These are phyloP conservation scores for Danio aesculapii DNA, from an alignment of 2,797 vertebrate species.

Conservation along the genomic window DNA sequence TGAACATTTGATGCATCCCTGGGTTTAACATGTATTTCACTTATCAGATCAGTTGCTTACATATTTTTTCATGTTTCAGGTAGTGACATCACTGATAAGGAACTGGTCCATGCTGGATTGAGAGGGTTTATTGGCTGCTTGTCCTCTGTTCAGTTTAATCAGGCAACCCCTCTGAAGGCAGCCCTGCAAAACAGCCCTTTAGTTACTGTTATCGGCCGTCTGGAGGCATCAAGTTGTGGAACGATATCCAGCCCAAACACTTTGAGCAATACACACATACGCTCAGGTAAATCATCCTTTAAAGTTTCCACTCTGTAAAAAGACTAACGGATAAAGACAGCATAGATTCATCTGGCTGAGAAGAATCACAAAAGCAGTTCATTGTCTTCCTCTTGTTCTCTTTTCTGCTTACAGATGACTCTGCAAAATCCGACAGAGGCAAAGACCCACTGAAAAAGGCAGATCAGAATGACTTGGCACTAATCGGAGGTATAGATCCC, in stretches of 20 bases:
- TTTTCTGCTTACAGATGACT: constrained; percentile 69
- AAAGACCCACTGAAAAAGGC: constrained; percentile 83
- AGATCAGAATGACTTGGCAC: constrained; percentile 86
- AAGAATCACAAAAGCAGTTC: not conserved
- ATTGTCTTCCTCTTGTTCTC: constrained; percentile 45
- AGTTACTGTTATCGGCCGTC: constrained; percentile 82
- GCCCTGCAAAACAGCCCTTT: constrained; percentile 89
- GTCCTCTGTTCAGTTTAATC: constrained; percentile 94
- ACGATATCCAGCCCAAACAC: constrained; percentile 76
- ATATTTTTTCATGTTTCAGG: constrained; percentile 71
- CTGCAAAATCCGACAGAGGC: constrained; percentile 74
- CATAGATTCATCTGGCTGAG: not conserved
- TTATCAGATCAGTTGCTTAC: not conserved
- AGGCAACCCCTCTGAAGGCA: constrained; percentile 89
- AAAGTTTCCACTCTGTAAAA: not conserved
- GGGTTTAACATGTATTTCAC: not conserved
- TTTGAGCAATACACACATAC: constrained; percentile 81
- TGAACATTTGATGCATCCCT: no score
- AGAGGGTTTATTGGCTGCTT: constrained; percentile 93
- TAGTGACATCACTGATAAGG: constrained; percentile 77
- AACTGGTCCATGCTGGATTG: constrained; percentile 83
- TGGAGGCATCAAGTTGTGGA: constrained; percentile 87
- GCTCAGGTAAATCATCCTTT: constrained; percentile 81
- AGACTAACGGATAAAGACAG: not conserved
- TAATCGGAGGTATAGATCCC: constrained; percentile 90